Conservation (phyloP, 2,888 invertebrate species). For the Cordylochernes scorpioides region DNA sequence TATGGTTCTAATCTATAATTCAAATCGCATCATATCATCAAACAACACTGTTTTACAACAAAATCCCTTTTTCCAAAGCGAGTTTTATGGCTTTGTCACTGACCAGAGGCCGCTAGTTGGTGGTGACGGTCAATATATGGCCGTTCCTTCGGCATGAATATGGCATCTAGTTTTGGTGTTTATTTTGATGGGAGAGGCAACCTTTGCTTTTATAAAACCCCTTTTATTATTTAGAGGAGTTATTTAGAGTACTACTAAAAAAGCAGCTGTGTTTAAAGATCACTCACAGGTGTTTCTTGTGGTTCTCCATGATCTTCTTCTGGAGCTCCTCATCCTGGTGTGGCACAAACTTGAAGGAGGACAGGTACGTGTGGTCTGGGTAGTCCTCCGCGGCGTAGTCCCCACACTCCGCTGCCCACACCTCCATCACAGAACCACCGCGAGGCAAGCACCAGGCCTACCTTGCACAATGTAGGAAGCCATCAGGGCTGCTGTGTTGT, state of each 20-base stretch:
- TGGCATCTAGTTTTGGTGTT: no score
- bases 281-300: slow-evolving; percentile 81
- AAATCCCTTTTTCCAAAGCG: no score
- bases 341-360: slow-evolving; percentile 79
- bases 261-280: background rate
- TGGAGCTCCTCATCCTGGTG: slow-evolving; percentile 78
- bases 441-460: slow-evolving; percentile 18
- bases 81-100: no score
- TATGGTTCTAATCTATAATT: no score
- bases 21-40: no score
- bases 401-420: slow-evolving; percentile 64
- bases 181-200: no score
- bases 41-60: no score
- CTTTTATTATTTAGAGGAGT: background rate
- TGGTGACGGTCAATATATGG: no score
- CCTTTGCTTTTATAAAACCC: no score
- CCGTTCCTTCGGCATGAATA: no score
- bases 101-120: no score
- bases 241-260: slow-evolving; percentile 1
- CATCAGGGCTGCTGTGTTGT: slow-evolving; percentile 91
- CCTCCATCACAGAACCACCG: no score
- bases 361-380: slow-evolving; percentile 88
- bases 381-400: slow-evolving; percentile 82
- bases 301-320: slow-evolving; percentile 90
- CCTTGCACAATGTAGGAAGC: slow-evolving; percentile 94